These are phyloP conservation scores for Pelobates cultripes DNA, from an alignment of 2,797 vertebrate species.

Conservation along the genomic window DNA sequence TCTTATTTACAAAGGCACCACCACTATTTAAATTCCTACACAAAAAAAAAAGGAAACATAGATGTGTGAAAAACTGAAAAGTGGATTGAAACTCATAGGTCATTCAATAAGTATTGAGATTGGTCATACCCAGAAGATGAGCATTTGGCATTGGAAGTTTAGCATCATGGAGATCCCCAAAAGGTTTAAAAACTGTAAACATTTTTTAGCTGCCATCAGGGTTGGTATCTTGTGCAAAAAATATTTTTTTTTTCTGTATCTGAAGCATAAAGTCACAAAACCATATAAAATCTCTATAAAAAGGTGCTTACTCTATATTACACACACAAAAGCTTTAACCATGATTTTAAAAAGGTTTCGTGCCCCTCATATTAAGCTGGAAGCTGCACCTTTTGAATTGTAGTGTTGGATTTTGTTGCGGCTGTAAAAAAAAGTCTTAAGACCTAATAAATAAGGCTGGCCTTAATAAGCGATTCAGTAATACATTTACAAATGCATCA, in stretches of 20 bases:
- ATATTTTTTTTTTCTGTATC: conserved; percentile 74
- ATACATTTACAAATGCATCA: conserved; percentile 71
- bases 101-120: conserved; percentile 71
- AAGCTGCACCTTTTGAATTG: conserved; percentile 68
- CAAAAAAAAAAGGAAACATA: conserved; percentile 58
- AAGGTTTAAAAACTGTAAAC: conserved; percentile 82
- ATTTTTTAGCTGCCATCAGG: conserved; percentile 95
- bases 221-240: conserved; percentile 95
- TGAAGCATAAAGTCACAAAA: conserved; percentile 76
- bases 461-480: conserved; percentile 73
- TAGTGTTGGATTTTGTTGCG: conserved; percentile 64
- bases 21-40: conserved; percentile 73
- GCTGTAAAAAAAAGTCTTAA: conserved; percentile 66
- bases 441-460: conserved; percentile 86
- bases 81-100: conserved; percentile 66
- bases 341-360: conserved; percentile 63
- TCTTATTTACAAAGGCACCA: conserved; percentile 84
- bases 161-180: conserved; percentile 76
- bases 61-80: conserved; percentile 66
- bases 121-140: conserved; percentile 72
- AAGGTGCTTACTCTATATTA: conserved; percentile 79
- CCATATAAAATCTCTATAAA: conserved; percentile 78
- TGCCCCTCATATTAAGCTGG: conserved; percentile 69
- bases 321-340: conserved; percentile 67
- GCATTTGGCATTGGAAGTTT: conserved; percentile 76